A percentile compares a stretch with the other conserved stretches of the same genome.
Conservation (phyloP, 64 coral and sea anemone species). For the Porites australiensis region DNA sequence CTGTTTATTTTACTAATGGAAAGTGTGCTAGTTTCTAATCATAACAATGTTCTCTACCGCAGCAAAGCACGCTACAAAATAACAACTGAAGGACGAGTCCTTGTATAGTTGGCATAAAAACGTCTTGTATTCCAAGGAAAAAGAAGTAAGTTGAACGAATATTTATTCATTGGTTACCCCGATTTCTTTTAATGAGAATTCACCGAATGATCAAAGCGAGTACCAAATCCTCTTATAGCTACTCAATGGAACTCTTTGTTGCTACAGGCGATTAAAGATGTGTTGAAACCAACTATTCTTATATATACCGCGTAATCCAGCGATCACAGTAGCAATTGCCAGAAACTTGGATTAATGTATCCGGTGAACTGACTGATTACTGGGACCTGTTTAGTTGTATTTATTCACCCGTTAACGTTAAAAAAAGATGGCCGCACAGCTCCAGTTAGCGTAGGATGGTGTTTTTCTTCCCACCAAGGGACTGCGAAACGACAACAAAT, state of each 20-base stretch:
- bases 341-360: constrained; percentile 15
- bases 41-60: not conserved
- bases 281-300: constrained; percentile 14
- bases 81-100: not conserved
- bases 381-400: not conserved
- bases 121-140: not conserved
- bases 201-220: not conserved
- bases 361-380: not conserved
- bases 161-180: no score
- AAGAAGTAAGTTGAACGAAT: constrained; percentile 15
- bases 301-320: not conserved
- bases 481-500: no score
- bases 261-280: not conserved
- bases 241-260: not conserved
- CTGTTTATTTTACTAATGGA: constrained; percentile 63
- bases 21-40: constrained; percentile 17
- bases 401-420: not conserved
- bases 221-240: constrained; percentile 2
- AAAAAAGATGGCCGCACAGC: not conserved
- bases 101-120: not conserved
- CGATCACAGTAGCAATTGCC: not conserved
- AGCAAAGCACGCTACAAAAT: constrained; percentile 28
- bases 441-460: no score
- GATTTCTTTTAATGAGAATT: not conserved
- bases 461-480: no score